Base-by-base conservation (phyloP, 2,113 vertebrate genomes). In the Hymenochirus boettgeri region DNA sequence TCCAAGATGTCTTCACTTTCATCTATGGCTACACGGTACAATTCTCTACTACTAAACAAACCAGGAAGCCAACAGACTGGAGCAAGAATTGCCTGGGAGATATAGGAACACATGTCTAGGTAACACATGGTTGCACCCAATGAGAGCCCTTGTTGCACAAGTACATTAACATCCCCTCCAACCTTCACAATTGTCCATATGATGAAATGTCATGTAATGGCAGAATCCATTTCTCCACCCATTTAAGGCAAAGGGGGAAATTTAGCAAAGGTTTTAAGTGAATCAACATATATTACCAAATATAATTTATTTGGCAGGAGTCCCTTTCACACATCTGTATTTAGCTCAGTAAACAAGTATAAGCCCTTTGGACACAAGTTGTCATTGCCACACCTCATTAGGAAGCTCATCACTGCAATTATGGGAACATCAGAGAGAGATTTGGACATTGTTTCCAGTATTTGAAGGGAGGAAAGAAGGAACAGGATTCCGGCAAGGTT, bases 321-420 rank as follows among this genome's bases (percentile, higher is more conserved):
- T 22, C 9, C 12, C 4, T 48, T 13, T 35, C 33, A 35, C 15
- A 13, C 33, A 35, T 11, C 7, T 7, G 18, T 22, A 22, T 48
- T 48, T 11, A 9, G 11, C 46, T 42, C 7, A 6, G 46, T 48
- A 48, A 48, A 48, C 46, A 48, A 48, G 22, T 21, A 12, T 11
- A 1, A 48, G 18, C 46, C 46, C 46, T 48, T 48, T 22, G 18
- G 46, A 48, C 12, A 48, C 21, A 21, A 22, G 5, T 22, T 21
- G 21, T 48, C 46, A 48, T 48, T 48, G 11, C 46, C 21, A 22
- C 46, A 48, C 46, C 8, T 48, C 18, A 19, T 48, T 48, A 48
- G 46, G 10, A 48, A 6, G 19, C 46, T 48, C 46, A 21, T 48
- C 46, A 48, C 5, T 21, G 18, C 46, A 48, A 21, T 7, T 3